Conservation (phyloP, 2,888 invertebrate genomes). For the Drosophila subquinaria region DNA sequence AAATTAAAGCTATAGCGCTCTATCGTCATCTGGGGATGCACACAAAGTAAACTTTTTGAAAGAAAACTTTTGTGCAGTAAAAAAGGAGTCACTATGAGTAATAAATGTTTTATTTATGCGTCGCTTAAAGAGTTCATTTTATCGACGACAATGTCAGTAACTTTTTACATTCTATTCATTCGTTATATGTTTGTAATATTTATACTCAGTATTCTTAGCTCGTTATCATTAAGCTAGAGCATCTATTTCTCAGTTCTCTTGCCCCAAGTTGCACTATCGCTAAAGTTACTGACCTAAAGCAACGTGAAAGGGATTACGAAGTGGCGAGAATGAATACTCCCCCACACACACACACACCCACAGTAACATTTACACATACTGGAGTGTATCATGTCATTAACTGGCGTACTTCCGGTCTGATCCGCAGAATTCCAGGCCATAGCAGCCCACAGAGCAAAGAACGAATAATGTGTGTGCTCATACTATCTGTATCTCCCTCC, state of each 20-base stretch:
- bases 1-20: no score
- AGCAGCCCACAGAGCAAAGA: constrained; percentile 27
- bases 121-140: neutral
- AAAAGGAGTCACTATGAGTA: neutral
- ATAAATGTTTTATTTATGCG: neutral
- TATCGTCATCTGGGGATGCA: no score
- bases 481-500: neutral
- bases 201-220: neutral
- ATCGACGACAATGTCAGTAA: neutral
- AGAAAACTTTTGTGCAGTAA: no score
- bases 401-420: constrained; percentile 56
- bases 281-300: constrained; percentile 75
- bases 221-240: neutral
- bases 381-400: constrained; percentile 21
- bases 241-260: neutral
- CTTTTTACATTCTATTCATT: neutral
- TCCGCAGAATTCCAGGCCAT: constrained; percentile 45
- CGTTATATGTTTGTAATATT: neutral
- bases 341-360: neutral
- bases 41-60: no score
- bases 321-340: constrained; percentile 18
- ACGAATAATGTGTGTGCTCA: neutral
- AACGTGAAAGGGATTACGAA: constrained; percentile 64
- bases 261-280: constrained; percentile 29
- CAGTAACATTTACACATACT: neutral